Percentiles rank a stretch among this genome's conserved stretches.
These are phyloP conservation scores for Heteropelma amictum DNA, from an alignment of 2,888 invertebrate genomes.

Conservation along the genomic window DNA sequence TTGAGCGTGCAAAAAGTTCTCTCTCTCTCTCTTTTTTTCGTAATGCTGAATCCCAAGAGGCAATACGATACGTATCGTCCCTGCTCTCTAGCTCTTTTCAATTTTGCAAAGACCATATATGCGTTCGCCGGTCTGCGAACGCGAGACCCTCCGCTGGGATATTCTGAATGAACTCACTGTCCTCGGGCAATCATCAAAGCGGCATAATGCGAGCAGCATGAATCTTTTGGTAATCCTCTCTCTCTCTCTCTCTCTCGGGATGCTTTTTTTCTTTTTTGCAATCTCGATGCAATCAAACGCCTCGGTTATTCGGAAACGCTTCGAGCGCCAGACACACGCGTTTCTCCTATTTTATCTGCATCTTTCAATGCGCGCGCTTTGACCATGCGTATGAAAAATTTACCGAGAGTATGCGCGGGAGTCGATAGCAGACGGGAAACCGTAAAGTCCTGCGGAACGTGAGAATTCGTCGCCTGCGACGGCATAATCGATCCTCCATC, in stretches of 20 bases:
- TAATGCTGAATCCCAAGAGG: neutral
- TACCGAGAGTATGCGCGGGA: conserved; percentile 71
- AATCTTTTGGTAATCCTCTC: conserved; percentile 62
- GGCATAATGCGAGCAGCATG: conserved; percentile 75
- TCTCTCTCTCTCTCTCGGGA: conserved; percentile 49
- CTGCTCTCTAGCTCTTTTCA: conserved; percentile 23
- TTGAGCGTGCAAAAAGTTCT: conserved; percentile 55
- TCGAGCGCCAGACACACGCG: neutral
- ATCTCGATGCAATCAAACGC: conserved; percentile 69
- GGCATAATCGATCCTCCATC: conserved; percentile 63
- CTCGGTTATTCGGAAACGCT: conserved; percentile 55
- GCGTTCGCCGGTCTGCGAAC: conserved; percentile 40
- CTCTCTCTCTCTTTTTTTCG: conserved; percentile 3
- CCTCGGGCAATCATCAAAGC: conserved; percentile 73
- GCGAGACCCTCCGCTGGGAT: conserved; percentile 60
- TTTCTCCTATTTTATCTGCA: neutral
- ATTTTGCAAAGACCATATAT: conserved; percentile 31
- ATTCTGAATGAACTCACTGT: conserved; percentile 74
- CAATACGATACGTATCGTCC: conserved; percentile 13
- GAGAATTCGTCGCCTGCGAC: conserved; percentile 68
- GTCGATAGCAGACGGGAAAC: conserved; percentile 74
- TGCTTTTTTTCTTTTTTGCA: conserved; percentile 18
- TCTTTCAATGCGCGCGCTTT: neutral
- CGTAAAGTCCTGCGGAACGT: conserved; percentile 75
- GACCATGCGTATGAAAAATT: conserved; percentile 30